These are phyloP conservation scores for Prochilodus magdalenae DNA, from an alignment of 2,113 vertebrate species.

Conservation along the genomic window DNA sequence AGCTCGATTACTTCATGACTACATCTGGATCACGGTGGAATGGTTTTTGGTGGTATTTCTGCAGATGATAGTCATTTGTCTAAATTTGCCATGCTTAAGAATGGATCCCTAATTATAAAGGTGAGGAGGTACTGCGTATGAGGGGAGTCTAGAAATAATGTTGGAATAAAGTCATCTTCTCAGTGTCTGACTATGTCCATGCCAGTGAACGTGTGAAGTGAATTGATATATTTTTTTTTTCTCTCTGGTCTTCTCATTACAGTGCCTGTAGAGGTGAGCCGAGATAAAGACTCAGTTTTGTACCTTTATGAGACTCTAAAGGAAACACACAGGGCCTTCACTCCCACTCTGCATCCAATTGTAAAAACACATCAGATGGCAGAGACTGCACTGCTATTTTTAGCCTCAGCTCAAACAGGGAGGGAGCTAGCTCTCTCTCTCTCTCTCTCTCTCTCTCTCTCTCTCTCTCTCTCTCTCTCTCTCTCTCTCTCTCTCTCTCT, in stretches of 20 bases:
- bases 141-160: too few species aligned
- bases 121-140: too few species aligned
- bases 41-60: too few species aligned
- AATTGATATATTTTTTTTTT: neutral
- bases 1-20: too few species aligned
- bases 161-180: neutral
- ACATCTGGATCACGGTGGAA: too few species aligned
- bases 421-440: slow-evolving; percentile 49
- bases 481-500: slow-evolving; percentile 19
- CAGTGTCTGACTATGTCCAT: neutral
- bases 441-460: slow-evolving; percentile 20
- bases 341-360: slow-evolving; percentile 48
- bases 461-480: slow-evolving; percentile 9
- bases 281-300: slow-evolving; percentile 39
- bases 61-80: too few species aligned
- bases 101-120: too few species aligned
- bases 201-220: neutral
- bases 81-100: too few species aligned
- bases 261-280: neutral
- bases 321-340: slow-evolving; percentile 34
- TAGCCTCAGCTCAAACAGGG: slow-evolving; percentile 68
- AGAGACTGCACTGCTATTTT: slow-evolving; percentile 72
- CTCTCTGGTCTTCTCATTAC: neutral
- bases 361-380: slow-evolving; percentile 57
- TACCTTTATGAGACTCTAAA: slow-evolving; percentile 8